Evolutionary conservation across 2,113 vertebrate species (phyloP), one percentile per base, ranked within the genome.

Genomic region (Clarias batrachus): DNA sequence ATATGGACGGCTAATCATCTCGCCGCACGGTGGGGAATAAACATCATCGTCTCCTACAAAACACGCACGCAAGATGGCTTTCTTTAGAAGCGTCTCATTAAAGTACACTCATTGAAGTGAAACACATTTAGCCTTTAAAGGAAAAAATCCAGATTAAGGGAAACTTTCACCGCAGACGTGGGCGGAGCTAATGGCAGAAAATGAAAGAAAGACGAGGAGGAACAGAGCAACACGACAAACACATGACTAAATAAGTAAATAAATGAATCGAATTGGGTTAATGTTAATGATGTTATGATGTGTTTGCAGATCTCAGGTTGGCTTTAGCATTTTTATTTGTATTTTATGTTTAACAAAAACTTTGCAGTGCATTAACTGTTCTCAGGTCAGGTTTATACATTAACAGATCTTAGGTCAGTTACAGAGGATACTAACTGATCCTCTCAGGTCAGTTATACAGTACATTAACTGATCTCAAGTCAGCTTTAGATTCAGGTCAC

Each of bases 1-100:
- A 94, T 93, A 91, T 96, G 96, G 93, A 93, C 93, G 94, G 94
- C 94, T 96, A 95, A 96, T 95, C 95, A 96, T 93, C 94, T 92
- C 92, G 90, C 90, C 93, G 91, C 94, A 92, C 94, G 19, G 7
- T 91, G 90, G 95, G 96, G 94, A 93, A 95, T 94, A 94, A 94
- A 94, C 94, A 95, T 93, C 93, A 94, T 93, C 92, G 91, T 93
- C 88, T 92, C 65, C 91, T 52, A n/a, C 25, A 78, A 90, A n/a
- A 93, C 94, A 93, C 92, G 91, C 89, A 84, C 90, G 90, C 89
- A 89, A 37, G 60, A 71, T 81, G 33, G 48, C 70, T 87, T 81
- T 86, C 84, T 89, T 87, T 90, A 94, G 92, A 87, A 56, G 63
- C 62, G 41, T 92, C 84, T 92, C 93, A 93, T 95, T 92, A 93